These are phyloP conservation scores for Neotragus moschatus DNA, from an alignment of 2,113 vertebrate genomes.

Conservation along the genomic window DNA sequence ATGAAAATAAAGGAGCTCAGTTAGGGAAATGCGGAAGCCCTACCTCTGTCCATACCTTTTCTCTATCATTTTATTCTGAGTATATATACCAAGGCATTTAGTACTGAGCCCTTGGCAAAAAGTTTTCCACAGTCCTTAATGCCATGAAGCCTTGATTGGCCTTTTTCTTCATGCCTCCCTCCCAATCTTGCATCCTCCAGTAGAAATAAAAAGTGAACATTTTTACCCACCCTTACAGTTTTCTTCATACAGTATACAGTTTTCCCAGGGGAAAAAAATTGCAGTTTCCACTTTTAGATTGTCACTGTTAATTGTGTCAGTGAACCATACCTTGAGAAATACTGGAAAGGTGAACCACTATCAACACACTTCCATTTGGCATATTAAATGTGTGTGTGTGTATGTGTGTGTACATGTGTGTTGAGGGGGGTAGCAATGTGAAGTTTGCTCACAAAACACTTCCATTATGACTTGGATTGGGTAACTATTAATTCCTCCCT, in stretches of 20 bases:
- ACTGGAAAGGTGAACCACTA: neutral
- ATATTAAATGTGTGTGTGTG: too few species aligned
- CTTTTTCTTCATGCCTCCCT: neutral
- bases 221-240: neutral
- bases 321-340: neutral
- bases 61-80: neutral
- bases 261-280: neutral
- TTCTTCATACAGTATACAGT: neutral
- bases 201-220: neutral
- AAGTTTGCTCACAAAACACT: conserved; percentile 5
- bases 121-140: neutral
- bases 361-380: neutral
- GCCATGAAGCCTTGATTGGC: too few species aligned
- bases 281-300: neutral
- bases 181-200: neutral
- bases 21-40: neutral
- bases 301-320: neutral
- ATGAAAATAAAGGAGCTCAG: neutral
- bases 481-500: neutral
- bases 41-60: neutral
- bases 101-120: neutral
- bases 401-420: neutral
- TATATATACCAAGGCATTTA: neutral
- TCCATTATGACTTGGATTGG: neutral
- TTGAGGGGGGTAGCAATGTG: neutral